Conservation (phyloP, 2,113 vertebrate genomes). For the Chrysemys picta region DNA sequence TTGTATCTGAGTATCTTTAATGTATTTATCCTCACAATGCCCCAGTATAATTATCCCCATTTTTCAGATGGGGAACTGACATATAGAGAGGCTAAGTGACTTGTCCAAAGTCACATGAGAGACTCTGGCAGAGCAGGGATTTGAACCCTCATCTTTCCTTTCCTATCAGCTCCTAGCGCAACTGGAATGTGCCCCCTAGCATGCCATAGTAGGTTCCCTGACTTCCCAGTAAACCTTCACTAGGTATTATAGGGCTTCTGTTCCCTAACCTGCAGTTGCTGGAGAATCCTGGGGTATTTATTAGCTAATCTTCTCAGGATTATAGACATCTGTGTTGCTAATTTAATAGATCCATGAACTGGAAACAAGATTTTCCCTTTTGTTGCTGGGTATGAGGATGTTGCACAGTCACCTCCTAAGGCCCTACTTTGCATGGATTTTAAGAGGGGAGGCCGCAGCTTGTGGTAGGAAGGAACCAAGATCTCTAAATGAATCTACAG, state of each 20-base stretch:
- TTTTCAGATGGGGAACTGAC: neutral
- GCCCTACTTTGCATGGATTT: neutral
- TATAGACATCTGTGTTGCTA: neutral
- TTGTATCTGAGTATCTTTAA: neutral
- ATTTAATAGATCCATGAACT: neutral
- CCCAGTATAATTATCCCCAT: neutral
- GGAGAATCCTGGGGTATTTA: neutral
- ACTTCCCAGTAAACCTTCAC: neutral
- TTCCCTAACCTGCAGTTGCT: rapidly evolving
- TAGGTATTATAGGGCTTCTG: neutral
- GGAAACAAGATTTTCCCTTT: neutral
- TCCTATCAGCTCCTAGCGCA: slow-evolving; percentile 22
- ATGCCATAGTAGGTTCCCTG: neutral
- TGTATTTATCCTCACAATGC: neutral
- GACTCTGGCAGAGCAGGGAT: neutral
- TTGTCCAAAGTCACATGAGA: neutral
- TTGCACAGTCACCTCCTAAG: neutral
- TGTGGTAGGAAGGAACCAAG: neutral
- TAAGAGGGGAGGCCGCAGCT: neutral
- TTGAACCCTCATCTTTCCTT: neutral
- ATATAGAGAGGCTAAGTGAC: neutral
- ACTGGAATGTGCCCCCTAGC: neutral
- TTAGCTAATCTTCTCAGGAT: neutral
- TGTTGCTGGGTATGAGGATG: neutral
- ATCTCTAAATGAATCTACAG: neutral